Base-by-base conservation (phyloP, 1,140 invertebrate genomes). In the Dreissena polymorpha region DNA sequence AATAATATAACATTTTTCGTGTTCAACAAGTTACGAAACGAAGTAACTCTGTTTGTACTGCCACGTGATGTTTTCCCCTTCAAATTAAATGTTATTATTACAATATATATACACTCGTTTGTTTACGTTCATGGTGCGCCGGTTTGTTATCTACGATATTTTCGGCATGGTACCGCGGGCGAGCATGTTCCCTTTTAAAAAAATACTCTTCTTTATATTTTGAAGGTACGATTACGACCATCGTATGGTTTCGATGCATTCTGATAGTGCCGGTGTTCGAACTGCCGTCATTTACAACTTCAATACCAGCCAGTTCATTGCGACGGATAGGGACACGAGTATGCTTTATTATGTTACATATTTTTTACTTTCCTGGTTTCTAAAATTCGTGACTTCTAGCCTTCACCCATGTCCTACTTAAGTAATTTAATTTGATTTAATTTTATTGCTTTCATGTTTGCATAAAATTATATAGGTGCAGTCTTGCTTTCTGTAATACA, bases 281-380 rank as follows among this genome's bases (percentile, higher is more conserved):
- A 10, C 21, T 0, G 39, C 39, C 18, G 16, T 49, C 16, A 21
- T 81, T 10, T 81, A 81, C 23, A 64, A 49, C n/a, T 81, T 81
- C 50, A 55, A 73, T 39, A 81, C 78, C 10, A 71, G 71, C n/a
- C 67, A 81, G 25, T 67, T 64, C 51, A 55, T 64, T 14, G 16
- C 39, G 6, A 69, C 71, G 10, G 70, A 81, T 39, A 72, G 78
- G 23, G 63, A 72, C 29, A 64, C 16, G n/a, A 67, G 78, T 81
- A 64, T 25, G 57, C 64, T 27, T n/a, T n/a, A 39, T 39, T 39
- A 5, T 39, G 39, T 39, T 39, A 39, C 39, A 39, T 39, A 39
- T 39, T 39, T 8, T 5, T 39, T 5, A 63, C 18, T 25, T 2
- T 63, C 60, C 10, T n/a, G 18, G 18, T n/a, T n/a, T n/a, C 23